Conservation (phyloP, 2,888 invertebrate genomes). For the Tenodera sinensis region DNA sequence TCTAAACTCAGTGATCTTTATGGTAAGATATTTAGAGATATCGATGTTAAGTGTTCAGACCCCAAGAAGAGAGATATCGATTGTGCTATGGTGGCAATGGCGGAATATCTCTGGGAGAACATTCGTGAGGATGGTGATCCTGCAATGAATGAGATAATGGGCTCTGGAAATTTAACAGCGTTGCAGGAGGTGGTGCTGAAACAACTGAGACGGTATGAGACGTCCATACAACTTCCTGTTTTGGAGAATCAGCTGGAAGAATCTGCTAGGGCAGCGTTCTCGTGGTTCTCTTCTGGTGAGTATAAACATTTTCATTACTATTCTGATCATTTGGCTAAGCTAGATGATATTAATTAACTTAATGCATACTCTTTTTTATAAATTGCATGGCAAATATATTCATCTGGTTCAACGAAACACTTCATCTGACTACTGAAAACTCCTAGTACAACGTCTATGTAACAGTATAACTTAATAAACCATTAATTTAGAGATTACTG, state of each 20-base stretch:
- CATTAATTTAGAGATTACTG: too few relatives aligned
- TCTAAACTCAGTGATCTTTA: background rate
- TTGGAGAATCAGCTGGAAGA: background rate
- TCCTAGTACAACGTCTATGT: too few relatives aligned
- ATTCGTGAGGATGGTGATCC: background rate
- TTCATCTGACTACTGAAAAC: too few relatives aligned
- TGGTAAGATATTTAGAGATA: background rate
- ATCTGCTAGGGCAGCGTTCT: background rate
- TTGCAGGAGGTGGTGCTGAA: background rate
- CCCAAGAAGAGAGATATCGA: background rate
- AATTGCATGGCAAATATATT: too few relatives aligned
- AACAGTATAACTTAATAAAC: too few relatives aligned
- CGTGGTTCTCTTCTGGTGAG: slow-evolving; percentile 7
- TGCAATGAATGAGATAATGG: background rate
- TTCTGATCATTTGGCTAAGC: background rate
- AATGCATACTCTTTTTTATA: background rate
- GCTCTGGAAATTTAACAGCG: background rate
- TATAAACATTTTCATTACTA: background rate
- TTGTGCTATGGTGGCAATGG: background rate
- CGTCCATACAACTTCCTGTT: background rate
- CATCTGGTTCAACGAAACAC: too few relatives aligned
- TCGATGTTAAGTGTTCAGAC: background rate
- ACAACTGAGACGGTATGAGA: background rate
- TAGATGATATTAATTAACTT: background rate
- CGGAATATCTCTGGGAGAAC: background rate